A percentile compares a stretch with the other conserved stretches of the same genome.
phyloP scores from a whole-genome alignment of 2,888 invertebrate genomes.

The Melipona bicolor region DNA sequence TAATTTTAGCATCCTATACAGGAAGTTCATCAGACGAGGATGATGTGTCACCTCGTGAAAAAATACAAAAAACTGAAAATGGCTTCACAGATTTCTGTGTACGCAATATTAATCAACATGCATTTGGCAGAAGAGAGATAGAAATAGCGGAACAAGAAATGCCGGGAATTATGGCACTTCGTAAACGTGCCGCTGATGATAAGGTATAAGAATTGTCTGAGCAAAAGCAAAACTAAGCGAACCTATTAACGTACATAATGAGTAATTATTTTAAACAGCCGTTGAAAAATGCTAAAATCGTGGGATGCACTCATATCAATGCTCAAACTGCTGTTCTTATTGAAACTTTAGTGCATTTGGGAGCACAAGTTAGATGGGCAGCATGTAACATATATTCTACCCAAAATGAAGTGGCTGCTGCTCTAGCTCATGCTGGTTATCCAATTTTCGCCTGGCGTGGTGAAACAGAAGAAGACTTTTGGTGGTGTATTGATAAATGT shows the following conservation, averaged over 20 bases:
- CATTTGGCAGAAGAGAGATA: conserved; percentile 97
- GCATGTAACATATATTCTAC: conserved; percentile 99
- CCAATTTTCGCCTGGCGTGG: conserved; percentile 98
- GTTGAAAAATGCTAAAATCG: conserved; percentile 96
- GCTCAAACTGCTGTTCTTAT: conserved; percentile 98
- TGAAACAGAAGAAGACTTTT: conserved; percentile 98
- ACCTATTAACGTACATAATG: not conserved
- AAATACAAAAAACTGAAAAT: conserved; percentile 93
- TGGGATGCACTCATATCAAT: conserved; percentile 99
- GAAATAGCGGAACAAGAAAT: conserved; percentile 99
- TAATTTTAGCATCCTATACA: conserved; percentile 86
- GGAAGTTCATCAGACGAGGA: conserved; percentile 97
- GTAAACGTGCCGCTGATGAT: conserved; percentile 96
- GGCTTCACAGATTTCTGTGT: conserved; percentile 97
- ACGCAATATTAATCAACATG: conserved; percentile 95
- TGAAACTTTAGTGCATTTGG: conserved; percentile 94
- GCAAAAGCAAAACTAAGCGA: not conserved
- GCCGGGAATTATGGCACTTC: conserved; percentile 98
- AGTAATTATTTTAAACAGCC: conserved; percentile 85
- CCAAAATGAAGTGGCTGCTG: conserved; percentile 99
- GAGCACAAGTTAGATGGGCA: conserved; percentile 97
- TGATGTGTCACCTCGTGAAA: conserved; percentile 96
- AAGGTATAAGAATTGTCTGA: conserved; percentile 84
- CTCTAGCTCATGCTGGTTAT: conserved; percentile 95
- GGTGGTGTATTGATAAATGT: conserved; percentile 99